Evolutionary conservation across 2,797 vertebrate species (phyloP), one percentile per base, ranked within the genome.

Genomic region (Tokudaia muenninki): DNA sequence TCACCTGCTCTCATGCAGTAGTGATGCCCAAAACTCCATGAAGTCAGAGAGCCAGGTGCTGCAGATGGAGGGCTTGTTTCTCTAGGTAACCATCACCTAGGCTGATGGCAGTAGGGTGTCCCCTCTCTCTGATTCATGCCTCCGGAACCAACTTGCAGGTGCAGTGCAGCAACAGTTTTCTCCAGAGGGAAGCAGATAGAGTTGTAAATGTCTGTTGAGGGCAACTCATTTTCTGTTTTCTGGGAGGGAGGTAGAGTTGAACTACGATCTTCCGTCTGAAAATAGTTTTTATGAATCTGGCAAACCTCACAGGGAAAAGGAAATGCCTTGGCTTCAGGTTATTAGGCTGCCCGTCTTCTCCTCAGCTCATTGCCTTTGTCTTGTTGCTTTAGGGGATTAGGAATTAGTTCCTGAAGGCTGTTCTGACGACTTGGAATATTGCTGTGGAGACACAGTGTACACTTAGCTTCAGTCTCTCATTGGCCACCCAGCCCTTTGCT

Each of bases 341-440:
- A 47, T 90, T 63, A 84, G 70, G 50, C 82, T 90, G 96, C 70
- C 50, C 59, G 81, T 91, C 96, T 95, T 95, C 92, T 63, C 47
- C 16, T 87, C 75, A 78, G 90, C 79, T 90, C 84, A 89, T 81
- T 96, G 55, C 78, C 52, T 97, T 97, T 95, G 80, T 95, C 94
- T 94, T 90, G 92, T 44, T 91, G 82, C 94, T 96, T 88, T 90
- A 37, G 72, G 82, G 91, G 88, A 94, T 96, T 96, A 92, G 94
- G 61, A 93, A 91, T 91, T n/a, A 87, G 92, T 94, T 91, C 92
- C 94, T 41, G 91, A 92, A 95, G 95, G 87, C 93, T 17, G 67
- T 90, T 96, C 67, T 94, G 96, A 94, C 50, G 82, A 95, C 86
- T 96, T 91, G 63, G 95, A 90, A 95, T 96, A 96, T 94, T 94